phyloP scores from a whole-genome alignment of 2,797 vertebrate species.

The Platyrinchus mystaceus region DNA sequence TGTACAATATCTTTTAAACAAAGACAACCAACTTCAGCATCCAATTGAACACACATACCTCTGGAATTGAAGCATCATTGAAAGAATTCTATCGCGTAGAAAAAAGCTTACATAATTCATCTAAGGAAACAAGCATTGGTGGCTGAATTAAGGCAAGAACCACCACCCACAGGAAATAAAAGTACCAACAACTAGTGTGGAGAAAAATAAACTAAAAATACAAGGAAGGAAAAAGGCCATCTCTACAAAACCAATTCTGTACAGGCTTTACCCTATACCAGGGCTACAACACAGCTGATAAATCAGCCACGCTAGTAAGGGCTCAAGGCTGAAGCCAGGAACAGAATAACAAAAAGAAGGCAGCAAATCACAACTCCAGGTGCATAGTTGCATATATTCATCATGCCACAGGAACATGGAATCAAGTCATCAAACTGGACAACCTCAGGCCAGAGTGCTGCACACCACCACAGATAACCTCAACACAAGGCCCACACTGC shows the following conservation, averaged over 20 bases:
- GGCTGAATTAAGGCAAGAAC: neutral
- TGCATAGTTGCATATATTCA: neutral
- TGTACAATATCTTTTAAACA: neutral
- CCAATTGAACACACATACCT: neutral
- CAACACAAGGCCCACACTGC: rapidly evolving
- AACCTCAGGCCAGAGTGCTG: neutral
- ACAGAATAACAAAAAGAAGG: neutral
- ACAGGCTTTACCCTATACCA: neutral
- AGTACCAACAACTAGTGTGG: neutral
- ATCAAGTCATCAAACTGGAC: neutral
- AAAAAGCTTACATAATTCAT: neutral
- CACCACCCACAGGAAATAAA: neutral
- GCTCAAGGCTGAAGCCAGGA: neutral
- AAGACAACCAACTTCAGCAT: neutral
- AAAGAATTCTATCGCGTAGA: neutral
- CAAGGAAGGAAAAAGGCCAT: neutral
- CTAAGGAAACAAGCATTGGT: neutral
- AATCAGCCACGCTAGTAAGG: neutral
- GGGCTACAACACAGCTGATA: neutral
- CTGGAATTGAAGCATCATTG: neutral
- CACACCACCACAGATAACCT: neutral
- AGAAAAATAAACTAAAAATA: neutral
- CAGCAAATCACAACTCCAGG: neutral
- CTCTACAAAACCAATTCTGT: neutral
- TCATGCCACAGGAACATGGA: neutral